Evolutionary conservation across 1,140 invertebrate species (phyloP).

Genomic region (Sesamia nonagrioides): DNA sequence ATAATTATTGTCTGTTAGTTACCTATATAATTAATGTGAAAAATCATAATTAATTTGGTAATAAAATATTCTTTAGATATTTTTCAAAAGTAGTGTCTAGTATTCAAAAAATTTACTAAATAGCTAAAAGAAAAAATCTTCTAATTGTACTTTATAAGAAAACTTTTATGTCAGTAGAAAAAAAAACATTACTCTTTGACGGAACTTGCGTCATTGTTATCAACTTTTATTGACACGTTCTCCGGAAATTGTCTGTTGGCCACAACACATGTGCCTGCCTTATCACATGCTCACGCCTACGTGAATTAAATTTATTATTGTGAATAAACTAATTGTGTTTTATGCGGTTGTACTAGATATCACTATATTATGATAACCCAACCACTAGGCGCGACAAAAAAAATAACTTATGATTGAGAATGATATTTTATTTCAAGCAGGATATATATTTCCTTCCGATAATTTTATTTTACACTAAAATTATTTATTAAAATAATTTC

Average conservation of each 20-base stretch:
- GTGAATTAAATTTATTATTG: conserved; percentile 17
- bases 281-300: conserved; percentile 18
- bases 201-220: conserved; percentile 40
- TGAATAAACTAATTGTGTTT: conserved; percentile 18
- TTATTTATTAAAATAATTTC: no score
- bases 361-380: conserved; percentile 3
- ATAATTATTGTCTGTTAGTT: conserved; percentile 6
- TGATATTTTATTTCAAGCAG: neutral
- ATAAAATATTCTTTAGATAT: no score
- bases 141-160: neutral
- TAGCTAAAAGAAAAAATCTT: neutral
- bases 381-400: neutral
- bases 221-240: conserved; percentile 15
- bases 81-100: neutral
- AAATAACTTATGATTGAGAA: neutral
- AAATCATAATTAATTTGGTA: neutral
- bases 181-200: neutral
- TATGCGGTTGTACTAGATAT: conserved; percentile 3
- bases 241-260: conserved; percentile 26
- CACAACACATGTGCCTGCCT: conserved; percentile 16
- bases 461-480: neutral
- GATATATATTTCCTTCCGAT: neutral
- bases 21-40: conserved; percentile 19
- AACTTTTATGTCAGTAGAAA: neutral
- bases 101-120: neutral